These are phyloP conservation scores for Nomada lathburiana DNA, from an alignment of 2,888 invertebrate species.

Conservation along the genomic window DNA sequence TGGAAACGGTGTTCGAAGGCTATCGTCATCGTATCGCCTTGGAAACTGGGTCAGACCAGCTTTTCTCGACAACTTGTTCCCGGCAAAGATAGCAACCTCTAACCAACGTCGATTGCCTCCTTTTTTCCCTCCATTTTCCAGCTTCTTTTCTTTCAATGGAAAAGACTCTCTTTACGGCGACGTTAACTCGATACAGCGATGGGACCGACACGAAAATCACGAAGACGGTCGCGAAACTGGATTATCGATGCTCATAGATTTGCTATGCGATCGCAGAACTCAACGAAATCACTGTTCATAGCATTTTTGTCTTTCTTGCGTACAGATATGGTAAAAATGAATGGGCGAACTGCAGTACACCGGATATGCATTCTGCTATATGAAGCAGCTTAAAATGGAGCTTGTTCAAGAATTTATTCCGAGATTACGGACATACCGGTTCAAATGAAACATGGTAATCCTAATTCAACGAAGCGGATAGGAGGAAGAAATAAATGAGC, in stretches of 20 bases:
- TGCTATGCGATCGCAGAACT: no score
- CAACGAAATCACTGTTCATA: no score
- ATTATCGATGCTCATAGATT: background rate
- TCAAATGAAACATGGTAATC: no score
- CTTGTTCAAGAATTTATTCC: no score
- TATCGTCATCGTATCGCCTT: conserved; percentile 51
- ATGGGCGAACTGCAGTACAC: no score
- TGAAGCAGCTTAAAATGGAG: no score
- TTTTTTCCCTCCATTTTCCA: background rate
- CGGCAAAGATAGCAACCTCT: conserved; percentile 40
- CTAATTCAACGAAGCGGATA: no score
- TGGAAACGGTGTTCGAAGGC: conserved; percentile 27
- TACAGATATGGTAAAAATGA: no score
- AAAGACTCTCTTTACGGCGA: conserved; percentile 2
- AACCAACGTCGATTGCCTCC: background rate
- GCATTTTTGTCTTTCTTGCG: no score
- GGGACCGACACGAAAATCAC: background rate
- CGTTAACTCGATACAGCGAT: conserved; percentile 7
- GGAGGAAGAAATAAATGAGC: no score
- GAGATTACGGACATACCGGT: no score
- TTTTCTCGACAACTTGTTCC: conserved; percentile 56
- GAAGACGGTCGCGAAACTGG: background rate
- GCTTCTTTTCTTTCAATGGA: conserved; percentile 15
- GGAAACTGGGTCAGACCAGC: conserved; percentile 47
- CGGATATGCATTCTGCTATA: no score